Conservation (phyloP, 1,140 invertebrate species). For the Chironomus tepperi region DNA sequence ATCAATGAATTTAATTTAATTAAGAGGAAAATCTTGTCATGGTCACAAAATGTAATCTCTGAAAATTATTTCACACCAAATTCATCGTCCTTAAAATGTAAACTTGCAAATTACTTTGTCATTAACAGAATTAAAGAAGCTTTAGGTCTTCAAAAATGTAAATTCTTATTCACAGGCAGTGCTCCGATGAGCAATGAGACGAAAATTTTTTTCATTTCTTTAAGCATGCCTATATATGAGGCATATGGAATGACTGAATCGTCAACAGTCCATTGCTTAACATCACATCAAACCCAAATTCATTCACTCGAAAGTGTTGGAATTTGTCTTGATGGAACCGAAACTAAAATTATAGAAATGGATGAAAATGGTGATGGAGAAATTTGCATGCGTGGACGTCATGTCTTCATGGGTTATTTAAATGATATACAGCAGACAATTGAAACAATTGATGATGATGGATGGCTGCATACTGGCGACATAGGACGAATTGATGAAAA, state of each 20-base stretch:
- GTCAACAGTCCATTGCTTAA: conserved; percentile 51
- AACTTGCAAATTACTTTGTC: conserved; percentile 54
- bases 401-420: conserved; percentile 86
- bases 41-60: conserved; percentile 65
- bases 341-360: conserved; percentile 56
- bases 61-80: conserved; percentile 37
- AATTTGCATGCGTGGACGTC: conserved; percentile 63
- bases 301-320: conserved; percentile 60
- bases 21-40: conserved; percentile 54
- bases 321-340: conserved; percentile 48
- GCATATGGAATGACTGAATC: conserved; percentile 81
- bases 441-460: conserved; percentile 60
- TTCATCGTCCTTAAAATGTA: conserved; percentile 47
- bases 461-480: conserved; percentile 75
- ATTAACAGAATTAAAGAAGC: conserved; percentile 64
- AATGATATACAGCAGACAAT: conserved; percentile 39
- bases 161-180: conserved; percentile 60
- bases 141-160: conserved; percentile 66
- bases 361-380: conserved; percentile 70
- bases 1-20: conserved; percentile 51
- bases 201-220: conserved; percentile 75
- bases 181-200: conserved; percentile 75
- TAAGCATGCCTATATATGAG: conserved; percentile 74
- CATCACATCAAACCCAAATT: conserved; percentile 39
- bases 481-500: conserved; percentile 63